phyloP scores from a whole-genome alignment of 2,888 invertebrate genomes.

The Artemia sinica region DNA sequence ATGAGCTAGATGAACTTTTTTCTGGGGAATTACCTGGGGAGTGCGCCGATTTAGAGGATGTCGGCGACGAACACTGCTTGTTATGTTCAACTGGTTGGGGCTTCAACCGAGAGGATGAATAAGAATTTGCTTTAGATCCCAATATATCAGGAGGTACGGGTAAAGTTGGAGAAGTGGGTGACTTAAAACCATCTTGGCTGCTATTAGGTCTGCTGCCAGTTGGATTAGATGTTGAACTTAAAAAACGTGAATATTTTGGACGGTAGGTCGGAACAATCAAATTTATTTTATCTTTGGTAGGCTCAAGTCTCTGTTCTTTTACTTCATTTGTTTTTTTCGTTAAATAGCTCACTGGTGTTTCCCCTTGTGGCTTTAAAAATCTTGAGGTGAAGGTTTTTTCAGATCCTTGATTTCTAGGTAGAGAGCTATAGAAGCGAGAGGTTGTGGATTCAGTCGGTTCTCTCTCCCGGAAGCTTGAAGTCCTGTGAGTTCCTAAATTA shows the following conservation, averaged over 20 bases:
- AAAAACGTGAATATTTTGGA: not conserved
- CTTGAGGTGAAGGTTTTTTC: not conserved
- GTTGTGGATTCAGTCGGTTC: not conserved
- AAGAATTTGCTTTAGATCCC: not conserved
- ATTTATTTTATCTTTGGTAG: not conserved
- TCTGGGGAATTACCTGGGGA: not conserved
- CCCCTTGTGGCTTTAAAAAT: not conserved
- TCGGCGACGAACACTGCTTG: not conserved
- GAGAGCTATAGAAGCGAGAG: not conserved
- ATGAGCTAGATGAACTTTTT: not conserved
- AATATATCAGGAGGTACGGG: not conserved
- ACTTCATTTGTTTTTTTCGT: not conserved
- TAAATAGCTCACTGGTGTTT: not conserved
- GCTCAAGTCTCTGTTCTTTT: not conserved
- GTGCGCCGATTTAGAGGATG: not conserved
- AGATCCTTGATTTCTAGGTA: not conserved
- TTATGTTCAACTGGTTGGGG: not conserved
- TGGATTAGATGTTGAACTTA: conserved; percentile 6
- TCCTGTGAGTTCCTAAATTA: not conserved
- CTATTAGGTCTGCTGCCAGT: not conserved
- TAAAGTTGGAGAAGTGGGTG: not conserved
- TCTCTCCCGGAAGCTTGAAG: not conserved
- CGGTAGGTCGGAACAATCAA: not conserved
- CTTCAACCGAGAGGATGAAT: not conserved
- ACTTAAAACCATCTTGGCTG: conserved; percentile 7